These are phyloP conservation scores for Drosophila demipolita DNA, from an alignment of 2,888 invertebrate species.

Conservation along the genomic window DNA sequence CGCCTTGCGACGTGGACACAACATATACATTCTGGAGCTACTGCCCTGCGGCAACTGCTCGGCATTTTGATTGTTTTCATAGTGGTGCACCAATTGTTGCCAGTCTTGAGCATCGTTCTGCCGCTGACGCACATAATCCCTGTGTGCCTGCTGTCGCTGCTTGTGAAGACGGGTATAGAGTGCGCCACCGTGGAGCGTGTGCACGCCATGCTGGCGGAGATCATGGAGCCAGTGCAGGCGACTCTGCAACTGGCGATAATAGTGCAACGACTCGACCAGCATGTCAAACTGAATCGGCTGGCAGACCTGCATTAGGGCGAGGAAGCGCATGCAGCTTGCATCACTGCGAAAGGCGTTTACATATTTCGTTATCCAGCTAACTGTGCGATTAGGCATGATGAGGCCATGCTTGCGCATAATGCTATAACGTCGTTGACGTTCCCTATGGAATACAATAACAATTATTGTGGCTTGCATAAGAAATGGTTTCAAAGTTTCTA, in stretches of 20 bases:
- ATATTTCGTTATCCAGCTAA: conserved; percentile 90
- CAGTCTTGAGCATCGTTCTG: conserved; percentile 63
- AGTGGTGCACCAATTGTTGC: conserved; percentile 71
- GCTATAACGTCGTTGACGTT: conserved; percentile 89
- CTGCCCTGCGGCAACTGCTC: conserved; percentile 63
- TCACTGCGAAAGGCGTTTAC: conserved; percentile 87
- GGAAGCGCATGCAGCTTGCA: conserved; percentile 86
- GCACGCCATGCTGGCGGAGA: conserved; percentile 90
- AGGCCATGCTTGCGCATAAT: conserved; percentile 92
- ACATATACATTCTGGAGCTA: conserved; percentile 63
- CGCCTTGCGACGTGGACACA: conserved; percentile 81
- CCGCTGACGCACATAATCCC: conserved; percentile 68
- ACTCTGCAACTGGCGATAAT: conserved; percentile 89
- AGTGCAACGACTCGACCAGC: conserved; percentile 91
- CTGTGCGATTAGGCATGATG: conserved; percentile 89
- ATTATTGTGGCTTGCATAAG: background rate
- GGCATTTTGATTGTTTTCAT: conserved; percentile 73
- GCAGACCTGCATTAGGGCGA: conserved; percentile 91
- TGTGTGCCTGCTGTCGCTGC: conserved; percentile 82
- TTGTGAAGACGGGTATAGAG: conserved; percentile 89
- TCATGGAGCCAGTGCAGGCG: conserved; percentile 88
- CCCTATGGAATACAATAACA: conserved; percentile 82
- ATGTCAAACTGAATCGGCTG: conserved; percentile 90
- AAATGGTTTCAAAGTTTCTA: background rate
- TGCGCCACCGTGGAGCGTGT: conserved; percentile 87